Conservation (phyloP, 2,113 vertebrate genomes). For the Eonycteris spelaea region DNA sequence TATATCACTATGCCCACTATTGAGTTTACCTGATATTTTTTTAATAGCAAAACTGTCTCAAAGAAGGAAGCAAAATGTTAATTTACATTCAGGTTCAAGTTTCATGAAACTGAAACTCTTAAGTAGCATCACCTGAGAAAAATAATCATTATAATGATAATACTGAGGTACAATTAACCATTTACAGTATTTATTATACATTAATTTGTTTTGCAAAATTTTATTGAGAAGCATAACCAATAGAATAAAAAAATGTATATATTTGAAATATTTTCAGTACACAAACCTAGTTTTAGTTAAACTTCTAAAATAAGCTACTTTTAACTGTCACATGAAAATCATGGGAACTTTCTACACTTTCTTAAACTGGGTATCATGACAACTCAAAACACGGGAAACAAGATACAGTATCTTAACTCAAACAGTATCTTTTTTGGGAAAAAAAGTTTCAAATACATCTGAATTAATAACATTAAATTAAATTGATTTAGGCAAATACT, state of each 20-base stretch:
- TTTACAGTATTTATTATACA: background rate
- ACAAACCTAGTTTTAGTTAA: conserved; percentile 24
- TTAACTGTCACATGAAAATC: background rate
- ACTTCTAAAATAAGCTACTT: background rate
- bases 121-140: conserved; percentile 15
- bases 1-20: background rate
- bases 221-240: background rate
- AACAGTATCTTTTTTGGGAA: background rate
- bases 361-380: background rate
- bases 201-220: background rate
- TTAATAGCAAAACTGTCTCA: background rate
- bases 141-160: background rate
- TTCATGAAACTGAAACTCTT: background rate
- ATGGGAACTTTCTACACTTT: background rate
- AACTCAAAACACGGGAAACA: background rate
- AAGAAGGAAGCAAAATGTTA: background rate
- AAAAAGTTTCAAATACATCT: background rate
- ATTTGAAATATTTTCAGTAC: conserved; percentile 13
- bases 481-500: background rate
- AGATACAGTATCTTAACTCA: background rate
- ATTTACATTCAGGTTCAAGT: conserved; percentile 21
- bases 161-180: background rate
- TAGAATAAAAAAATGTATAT: background rate
- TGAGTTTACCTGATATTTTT: conserved; percentile 18
- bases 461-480: background rate